These are phyloP conservation scores for Trogon surrucura DNA, from an alignment of 2,113 vertebrate genomes.

Conservation along the genomic window DNA sequence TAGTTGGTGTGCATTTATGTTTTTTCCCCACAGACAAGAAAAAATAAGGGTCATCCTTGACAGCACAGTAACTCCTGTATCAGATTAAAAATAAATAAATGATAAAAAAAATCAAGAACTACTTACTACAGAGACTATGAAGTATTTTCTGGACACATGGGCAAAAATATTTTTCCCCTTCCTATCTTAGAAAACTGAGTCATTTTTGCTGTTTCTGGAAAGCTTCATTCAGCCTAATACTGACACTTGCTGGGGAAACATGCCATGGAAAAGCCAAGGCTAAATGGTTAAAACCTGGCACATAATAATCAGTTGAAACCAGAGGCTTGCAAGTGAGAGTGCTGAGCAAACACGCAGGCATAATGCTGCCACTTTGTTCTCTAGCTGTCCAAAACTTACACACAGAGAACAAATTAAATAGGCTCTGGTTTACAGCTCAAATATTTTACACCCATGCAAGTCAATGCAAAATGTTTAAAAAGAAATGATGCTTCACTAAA, in stretches of 20 bases:
- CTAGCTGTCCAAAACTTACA: background rate
- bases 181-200: background rate
- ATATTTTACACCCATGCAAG: background rate
- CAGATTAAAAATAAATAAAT: background rate
- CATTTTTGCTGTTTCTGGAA: slow-evolving; percentile 1
- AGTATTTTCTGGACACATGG: background rate
- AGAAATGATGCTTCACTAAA: rapidly evolving
- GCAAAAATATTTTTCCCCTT: background rate
- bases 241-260: background rate
- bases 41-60: background rate
- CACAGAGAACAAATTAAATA: background rate
- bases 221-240: background rate
- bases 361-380: background rate
- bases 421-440: background rate
- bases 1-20: no score
- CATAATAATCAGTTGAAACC: rapidly evolving
- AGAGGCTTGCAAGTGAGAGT: background rate
- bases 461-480: background rate
- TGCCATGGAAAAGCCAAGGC: background rate
- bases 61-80: rapidly evolving
- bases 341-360: background rate
- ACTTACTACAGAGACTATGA: background rate
- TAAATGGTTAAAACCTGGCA: background rate
- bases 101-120: background rate
- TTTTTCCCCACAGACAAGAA: background rate